Evolutionary conservation across 2,888 invertebrate genomes (phyloP).

Genomic region (Ophion costatus): DNA sequence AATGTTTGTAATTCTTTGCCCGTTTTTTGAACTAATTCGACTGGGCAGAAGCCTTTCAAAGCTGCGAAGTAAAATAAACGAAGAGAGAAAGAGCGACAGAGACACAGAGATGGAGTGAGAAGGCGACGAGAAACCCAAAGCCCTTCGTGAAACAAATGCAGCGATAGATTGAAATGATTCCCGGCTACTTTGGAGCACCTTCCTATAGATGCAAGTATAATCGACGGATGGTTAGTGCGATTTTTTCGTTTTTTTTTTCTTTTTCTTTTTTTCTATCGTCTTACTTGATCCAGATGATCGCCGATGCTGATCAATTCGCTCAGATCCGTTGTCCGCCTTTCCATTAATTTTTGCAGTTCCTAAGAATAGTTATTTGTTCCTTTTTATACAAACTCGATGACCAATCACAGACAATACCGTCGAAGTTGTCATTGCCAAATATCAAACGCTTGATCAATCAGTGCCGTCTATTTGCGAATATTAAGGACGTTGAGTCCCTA

Average conservation of each 20-base stretch:
- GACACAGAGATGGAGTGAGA: not conserved
- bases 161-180: constrained; percentile 58
- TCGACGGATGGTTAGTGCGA: constrained; percentile 39
- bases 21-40: too few species aligned
- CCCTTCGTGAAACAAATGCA: constrained; percentile 53
- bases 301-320: constrained; percentile 90
- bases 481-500: too few species aligned
- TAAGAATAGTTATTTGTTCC: constrained; percentile 83
- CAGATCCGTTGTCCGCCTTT: constrained; percentile 89
- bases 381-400: constrained; percentile 44
- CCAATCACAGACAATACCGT: not conserved
- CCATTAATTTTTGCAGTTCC: constrained; percentile 91
- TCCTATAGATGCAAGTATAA: constrained; percentile 22
- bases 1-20: too few species aligned
- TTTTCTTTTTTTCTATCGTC: constrained; percentile 78
- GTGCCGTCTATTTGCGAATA: not conserved
- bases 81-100: constrained; percentile 7
- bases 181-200: constrained; percentile 49
- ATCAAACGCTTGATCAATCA: not conserved
- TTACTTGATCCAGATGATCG: constrained; percentile 94
- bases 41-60: constrained; percentile 54
- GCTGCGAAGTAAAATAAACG: constrained; percentile 48
- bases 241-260: constrained; percentile 37
- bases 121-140: constrained; percentile 36
- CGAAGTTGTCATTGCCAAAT: not conserved